Base-by-base conservation (phyloP, 2,888 invertebrate genomes). In the Amaurobius ferox region DNA sequence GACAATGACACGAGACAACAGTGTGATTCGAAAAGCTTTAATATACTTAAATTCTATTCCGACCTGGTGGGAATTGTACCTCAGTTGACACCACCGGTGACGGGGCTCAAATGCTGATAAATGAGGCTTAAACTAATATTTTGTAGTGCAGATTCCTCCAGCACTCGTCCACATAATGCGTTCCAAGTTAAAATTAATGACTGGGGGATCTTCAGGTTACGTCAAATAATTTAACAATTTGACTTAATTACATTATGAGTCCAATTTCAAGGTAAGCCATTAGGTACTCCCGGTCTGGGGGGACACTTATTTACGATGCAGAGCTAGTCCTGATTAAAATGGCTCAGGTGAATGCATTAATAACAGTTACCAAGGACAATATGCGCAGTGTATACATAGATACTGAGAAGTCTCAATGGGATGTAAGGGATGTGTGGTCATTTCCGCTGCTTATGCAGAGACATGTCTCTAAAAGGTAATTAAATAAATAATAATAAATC, bases 181-280 rank as follows among this genome's bases (percentile, higher is more conserved):
- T 62, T 70, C 40, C 74, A 81, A 81, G 81, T 74, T 74, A 32
- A 81, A 81, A 81, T 81, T 81, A 81, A 81, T 81, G 81, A 74
- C 61, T 68, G 28, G 28, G 26, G 35, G 73, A 68, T 81, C 68
- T 70, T 81, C 67, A 74, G 81, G 81, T 74, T 68, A 81, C 74
- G 68, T 81, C 74, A 81, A 81, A 81, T 70, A 81, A 81, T 81
- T 81, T 81, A 74, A 70, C 74, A 74, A 67, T 74, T 74, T 62
- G 68, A 81, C 81, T 81, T 81, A 81, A 81, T 81, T 81, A 81
- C 74, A 74, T 73, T 81, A 74, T 74, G 74, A 81, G 35, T 44
- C 73, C 79, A 35, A 66, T 72, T 79, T 66, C 30, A 13, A 44
- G 11, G 29, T 32, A 44, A 28, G 40, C 39, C 44, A 40, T 44